Evolutionary conservation across 2,797 vertebrate species (phyloP), one percentile per base, ranked within the genome.

Genomic region (Mastacembelus armatus): DNA sequence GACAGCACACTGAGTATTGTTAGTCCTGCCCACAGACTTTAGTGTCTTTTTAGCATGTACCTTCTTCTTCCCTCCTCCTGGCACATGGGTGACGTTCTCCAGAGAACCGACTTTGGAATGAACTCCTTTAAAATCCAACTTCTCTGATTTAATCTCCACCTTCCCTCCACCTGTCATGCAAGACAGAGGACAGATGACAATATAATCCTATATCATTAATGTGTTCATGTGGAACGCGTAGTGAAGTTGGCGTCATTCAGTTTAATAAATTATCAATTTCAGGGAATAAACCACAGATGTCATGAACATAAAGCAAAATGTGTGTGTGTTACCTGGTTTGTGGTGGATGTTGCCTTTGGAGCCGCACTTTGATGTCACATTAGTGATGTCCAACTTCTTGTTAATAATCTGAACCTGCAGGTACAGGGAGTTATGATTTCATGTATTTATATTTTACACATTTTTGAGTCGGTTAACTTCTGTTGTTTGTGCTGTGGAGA

Each of bases 61-160:
- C 96, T 94, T 97, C 88, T 92, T 96, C 64, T 90, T 88, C 16
- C 96, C 96, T 65, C 96, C 96, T 5, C 96, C 95, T 2, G 96
- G 94, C n/a, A 92, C 80, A 0, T 98, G 95, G 44, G 92, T 94
- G 77, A 97, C 91, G 60, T 97, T 97, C 29, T 93, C 96, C 92
- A 97, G 83, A 70, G 96, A 98, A 21, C 96, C 95, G 0, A 97
- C 94, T 94, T 98, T 98, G 0, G 96, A 96, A 38, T 96, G 95
- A 78, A 95, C 93, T 61, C 22, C 4, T 70, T 93, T 95, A 82
- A 98, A 96, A 66, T 95, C 95, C 90, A 96, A 80, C 86, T 96
- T 97, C 92, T 97, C 96, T 14, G 96, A 94, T 85, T 96, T 96
- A 38, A 98, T 95, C 83, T 97, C 96, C 70, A 98, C 89, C 39